Conservation (phyloP, 1,140 invertebrate genomes). For the Ruditapes philippinarum region DNA sequence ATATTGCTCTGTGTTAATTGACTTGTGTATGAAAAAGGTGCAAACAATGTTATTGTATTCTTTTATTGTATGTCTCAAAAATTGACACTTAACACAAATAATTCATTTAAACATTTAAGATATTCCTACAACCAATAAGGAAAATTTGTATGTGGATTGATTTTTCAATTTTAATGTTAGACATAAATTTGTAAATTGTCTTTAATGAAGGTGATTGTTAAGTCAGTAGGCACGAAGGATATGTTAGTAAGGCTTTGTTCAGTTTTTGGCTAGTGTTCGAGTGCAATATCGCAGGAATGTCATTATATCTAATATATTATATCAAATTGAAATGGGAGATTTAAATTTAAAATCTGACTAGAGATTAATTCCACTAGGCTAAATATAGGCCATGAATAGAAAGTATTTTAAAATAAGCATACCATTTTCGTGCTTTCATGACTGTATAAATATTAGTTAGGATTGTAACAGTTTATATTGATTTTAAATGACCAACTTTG, state of each 20-base stretch:
- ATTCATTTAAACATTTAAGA: not conserved
- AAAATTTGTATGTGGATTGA: not conserved
- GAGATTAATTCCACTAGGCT: slow-evolving; percentile 11
- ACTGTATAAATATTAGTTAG: slow-evolving; percentile 39
- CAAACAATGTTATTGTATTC: too few species aligned
- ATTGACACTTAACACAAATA: too few species aligned
- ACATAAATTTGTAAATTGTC: not conserved
- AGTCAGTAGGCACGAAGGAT: slow-evolving; percentile 54
- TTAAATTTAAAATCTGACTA: slow-evolving; percentile 37
- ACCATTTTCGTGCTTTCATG: slow-evolving; percentile 7
- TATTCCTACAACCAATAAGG: not conserved
- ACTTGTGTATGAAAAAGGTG: not conserved
- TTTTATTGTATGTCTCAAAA: too few species aligned
- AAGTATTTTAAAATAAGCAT: slow-evolving; percentile 33
- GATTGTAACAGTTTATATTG: slow-evolving; percentile 8
- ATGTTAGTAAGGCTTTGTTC: slow-evolving; percentile 12
- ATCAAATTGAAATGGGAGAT: slow-evolving; percentile 42
- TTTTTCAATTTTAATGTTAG: not conserved
- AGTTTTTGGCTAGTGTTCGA: slow-evolving; percentile 29
- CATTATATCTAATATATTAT: slow-evolving; percentile 23
- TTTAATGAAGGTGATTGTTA: not conserved
- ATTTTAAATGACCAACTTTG: not conserved
- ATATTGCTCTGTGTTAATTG: not conserved
- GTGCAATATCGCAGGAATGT: not conserved
- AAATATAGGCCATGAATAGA: slow-evolving; percentile 18